Percentiles rank a stretch among this genome's conserved stretches.
phyloP scores from a whole-genome alignment of 2,888 invertebrate genomes.

The Apamea crenata region DNA sequence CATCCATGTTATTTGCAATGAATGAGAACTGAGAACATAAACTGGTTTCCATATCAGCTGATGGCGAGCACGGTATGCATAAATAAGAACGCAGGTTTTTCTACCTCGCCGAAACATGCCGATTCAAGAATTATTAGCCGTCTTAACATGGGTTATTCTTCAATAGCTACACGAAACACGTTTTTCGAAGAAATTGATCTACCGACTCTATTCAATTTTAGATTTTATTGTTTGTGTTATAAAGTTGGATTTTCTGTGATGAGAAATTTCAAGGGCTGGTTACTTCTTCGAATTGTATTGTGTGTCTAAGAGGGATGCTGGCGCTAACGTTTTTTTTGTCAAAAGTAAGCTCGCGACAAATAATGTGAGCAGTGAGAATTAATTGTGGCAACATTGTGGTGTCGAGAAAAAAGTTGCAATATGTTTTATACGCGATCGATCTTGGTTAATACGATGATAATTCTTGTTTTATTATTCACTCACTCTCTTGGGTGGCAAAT shows the following conservation, averaged over 20 bases:
- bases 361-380: conserved; percentile 29
- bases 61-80: conserved; percentile 81
- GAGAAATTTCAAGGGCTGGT: conserved; percentile 54
- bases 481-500: conserved; percentile 52
- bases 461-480: conserved; percentile 28
- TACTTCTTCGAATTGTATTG: conserved; percentile 71
- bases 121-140: conserved; percentile 76
- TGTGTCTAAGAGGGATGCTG: conserved; percentile 69
- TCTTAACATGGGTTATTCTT: conserved; percentile 73
- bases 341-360: conserved; percentile 38
- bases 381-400: conserved; percentile 45
- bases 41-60: conserved; percentile 86
- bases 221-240: conserved; percentile 30
- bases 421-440: conserved; percentile 24
- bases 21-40: conserved; percentile 79
- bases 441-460: conserved; percentile 30
- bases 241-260: conserved; percentile 45
- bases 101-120: conserved; percentile 82
- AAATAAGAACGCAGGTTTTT: conserved; percentile 75
- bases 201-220: conserved; percentile 43
- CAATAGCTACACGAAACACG: conserved; percentile 71
- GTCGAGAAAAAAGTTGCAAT: conserved; percentile 39
- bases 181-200: conserved; percentile 58
- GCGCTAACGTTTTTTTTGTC: conserved; percentile 66
- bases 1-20: conserved; percentile 71